Evolutionary conservation across 2,797 vertebrate species (phyloP).

Genomic region (Lepilemur ruficaudatus): DNA sequence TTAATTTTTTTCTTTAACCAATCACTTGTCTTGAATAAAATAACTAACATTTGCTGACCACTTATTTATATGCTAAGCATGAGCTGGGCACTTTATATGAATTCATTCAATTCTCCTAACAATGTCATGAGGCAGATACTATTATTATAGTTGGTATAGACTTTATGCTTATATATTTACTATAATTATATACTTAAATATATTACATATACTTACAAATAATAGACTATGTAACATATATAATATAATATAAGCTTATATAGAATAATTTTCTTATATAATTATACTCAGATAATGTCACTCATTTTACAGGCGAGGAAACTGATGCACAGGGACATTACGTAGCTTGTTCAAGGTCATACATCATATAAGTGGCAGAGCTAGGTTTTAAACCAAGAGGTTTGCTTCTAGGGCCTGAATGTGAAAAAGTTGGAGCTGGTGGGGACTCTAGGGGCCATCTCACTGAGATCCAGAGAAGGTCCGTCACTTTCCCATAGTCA

Average conservation of each 20-base stretch:
- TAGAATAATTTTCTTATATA: background rate
- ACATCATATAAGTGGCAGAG: background rate
- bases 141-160: background rate
- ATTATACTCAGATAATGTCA: background rate
- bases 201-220: background rate
- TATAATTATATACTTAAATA: background rate
- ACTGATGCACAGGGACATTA: background rate
- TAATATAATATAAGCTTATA: background rate
- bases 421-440: background rate
- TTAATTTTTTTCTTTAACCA: background rate
- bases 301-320: background rate
- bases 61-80: background rate
- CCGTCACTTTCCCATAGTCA: background rate
- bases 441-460: background rate
- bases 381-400: background rate
- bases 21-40: constrained; percentile 40
- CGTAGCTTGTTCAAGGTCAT: background rate
- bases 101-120: background rate
- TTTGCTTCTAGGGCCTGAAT: background rate
- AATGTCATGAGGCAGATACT: background rate
- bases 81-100: background rate
- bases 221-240: background rate
- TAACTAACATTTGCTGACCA: background rate
- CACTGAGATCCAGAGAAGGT: background rate
- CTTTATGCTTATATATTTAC: background rate